A percentile compares a stretch with the other conserved stretches of the same genome.
phyloP scores from a whole-genome alignment of 2,888 invertebrate species.

The Ectropis crepuscularia region DNA sequence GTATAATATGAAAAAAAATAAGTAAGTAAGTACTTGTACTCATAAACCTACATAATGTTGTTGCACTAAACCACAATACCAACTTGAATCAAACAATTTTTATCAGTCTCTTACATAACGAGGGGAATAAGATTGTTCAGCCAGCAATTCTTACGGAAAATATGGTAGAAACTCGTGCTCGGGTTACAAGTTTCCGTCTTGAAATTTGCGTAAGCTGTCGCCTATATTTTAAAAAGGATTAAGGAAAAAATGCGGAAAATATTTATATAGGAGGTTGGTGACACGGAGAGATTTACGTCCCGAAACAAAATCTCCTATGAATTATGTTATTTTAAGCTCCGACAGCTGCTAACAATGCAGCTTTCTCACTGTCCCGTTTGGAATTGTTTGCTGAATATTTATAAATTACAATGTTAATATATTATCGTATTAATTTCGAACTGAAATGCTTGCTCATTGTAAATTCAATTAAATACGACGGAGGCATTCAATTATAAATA shows the following conservation, averaged over 20 bases:
- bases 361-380: conserved; percentile 61
- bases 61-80: not conserved
- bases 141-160: conserved; percentile 13
- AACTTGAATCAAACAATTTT: not conserved
- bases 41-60: too few relatives aligned
- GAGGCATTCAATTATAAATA: conserved; percentile 25
- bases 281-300: conserved; percentile 66
- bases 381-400: conserved; percentile 39
- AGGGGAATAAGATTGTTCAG: conserved; percentile 4
- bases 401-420: conserved; percentile 21
- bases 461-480: conserved; percentile 18
- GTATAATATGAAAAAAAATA: too few relatives aligned
- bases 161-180: conserved; percentile 11
- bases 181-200: conserved; percentile 35
- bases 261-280: conserved; percentile 56
- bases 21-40: too few relatives aligned
- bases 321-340: conserved; percentile 66
- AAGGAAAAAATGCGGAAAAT: conserved; percentile 51
- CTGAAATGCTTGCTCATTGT: conserved; percentile 11
- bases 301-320: conserved; percentile 69
- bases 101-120: not conserved
- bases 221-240: conserved; percentile 46
- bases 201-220: conserved; percentile 33
- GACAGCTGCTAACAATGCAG: conserved; percentile 74
- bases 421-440: conserved; percentile 14